Evolutionary conservation across 1,140 invertebrate species (phyloP).

Genomic region (Leptoteleia sp.): DNA sequence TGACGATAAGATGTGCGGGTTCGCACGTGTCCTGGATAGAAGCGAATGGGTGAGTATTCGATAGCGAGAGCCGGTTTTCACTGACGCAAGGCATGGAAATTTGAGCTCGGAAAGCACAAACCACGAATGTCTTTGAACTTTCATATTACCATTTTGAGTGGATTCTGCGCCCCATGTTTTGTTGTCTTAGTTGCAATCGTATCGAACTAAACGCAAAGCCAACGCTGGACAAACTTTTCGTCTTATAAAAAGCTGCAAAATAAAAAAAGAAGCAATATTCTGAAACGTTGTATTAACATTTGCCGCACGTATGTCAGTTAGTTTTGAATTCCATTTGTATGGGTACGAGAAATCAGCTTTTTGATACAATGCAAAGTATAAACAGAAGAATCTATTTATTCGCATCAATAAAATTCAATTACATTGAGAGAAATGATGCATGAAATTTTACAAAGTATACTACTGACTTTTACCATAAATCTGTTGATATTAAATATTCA

Average conservation of each 20-base stretch:
- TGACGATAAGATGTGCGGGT: slow-evolving; percentile 47
- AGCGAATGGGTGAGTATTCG: slow-evolving; percentile 46
- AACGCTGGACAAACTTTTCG: slow-evolving; percentile 44
- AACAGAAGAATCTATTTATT: slow-evolving; percentile 15
- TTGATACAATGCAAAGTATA: slow-evolving; percentile 31
- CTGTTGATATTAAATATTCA: no score
- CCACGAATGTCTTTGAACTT: slow-evolving; percentile 62
- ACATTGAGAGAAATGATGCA: no score
- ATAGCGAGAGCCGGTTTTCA: slow-evolving; percentile 48
- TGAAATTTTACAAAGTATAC: no score
- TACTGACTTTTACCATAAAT: no score
- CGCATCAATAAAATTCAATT: slow-evolving; percentile 5
- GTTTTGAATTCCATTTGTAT: slow-evolving; percentile 52
- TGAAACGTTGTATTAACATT: slow-evolving; percentile 51
- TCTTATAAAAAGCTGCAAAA: slow-evolving; percentile 24
- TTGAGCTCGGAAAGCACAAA: slow-evolving; percentile 54
- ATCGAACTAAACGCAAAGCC: slow-evolving; percentile 55
- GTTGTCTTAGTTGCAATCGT: slow-evolving; percentile 52
- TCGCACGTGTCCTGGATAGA: slow-evolving; percentile 47
- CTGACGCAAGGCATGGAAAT: slow-evolving; percentile 52
- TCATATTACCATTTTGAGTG: slow-evolving; percentile 64
- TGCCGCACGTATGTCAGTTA: slow-evolving; percentile 45
- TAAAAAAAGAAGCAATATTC: slow-evolving; percentile 31
- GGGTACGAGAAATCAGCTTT: slow-evolving; percentile 17
- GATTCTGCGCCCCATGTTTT: slow-evolving; percentile 38